Percentiles rank a stretch among this genome's conserved stretches.
These are phyloP conservation scores for Gastrophryne carolinensis DNA, from an alignment of 2,797 vertebrate species.

Conservation along the genomic window DNA sequence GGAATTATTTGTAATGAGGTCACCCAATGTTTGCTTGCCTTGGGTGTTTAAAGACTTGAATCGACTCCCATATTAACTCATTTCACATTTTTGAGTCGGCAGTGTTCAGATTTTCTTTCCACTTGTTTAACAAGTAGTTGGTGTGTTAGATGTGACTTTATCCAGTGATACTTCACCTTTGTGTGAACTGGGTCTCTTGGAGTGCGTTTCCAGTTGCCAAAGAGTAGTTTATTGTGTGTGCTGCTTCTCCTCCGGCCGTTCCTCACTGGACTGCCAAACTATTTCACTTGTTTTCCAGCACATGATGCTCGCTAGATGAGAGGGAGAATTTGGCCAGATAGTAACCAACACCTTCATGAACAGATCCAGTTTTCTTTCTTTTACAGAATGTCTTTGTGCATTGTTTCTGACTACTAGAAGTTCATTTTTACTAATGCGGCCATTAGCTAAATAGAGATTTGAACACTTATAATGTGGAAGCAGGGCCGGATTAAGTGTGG, in stretches of 20 bases:
- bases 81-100: neutral
- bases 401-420: too few relatives aligned
- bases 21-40: too few relatives aligned
- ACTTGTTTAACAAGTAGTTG: constrained; percentile 13
- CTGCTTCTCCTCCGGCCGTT: constrained; percentile 25
- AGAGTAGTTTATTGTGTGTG: constrained; percentile 30
- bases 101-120: neutral
- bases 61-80: neutral
- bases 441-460: too few relatives aligned
- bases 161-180: constrained; percentile 31
- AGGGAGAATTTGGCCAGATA: neutral
- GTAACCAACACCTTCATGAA: neutral
- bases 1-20: too few relatives aligned
- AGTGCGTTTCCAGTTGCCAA: constrained; percentile 3
- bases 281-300: constrained; percentile 42
- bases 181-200: constrained; percentile 33
- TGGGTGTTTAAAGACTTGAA: too few relatives aligned
- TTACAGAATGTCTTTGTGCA: too few relatives aligned
- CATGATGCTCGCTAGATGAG: constrained; percentile 9
- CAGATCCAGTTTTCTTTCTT: neutral
- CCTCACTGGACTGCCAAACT: constrained; percentile 30
- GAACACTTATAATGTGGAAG: too few relatives aligned
- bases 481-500: too few relatives aligned
- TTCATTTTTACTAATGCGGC: too few relatives aligned
- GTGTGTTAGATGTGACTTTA: neutral